Conservation (phyloP, 2,888 invertebrate species). For the Ectemnius cavifrons region DNA sequence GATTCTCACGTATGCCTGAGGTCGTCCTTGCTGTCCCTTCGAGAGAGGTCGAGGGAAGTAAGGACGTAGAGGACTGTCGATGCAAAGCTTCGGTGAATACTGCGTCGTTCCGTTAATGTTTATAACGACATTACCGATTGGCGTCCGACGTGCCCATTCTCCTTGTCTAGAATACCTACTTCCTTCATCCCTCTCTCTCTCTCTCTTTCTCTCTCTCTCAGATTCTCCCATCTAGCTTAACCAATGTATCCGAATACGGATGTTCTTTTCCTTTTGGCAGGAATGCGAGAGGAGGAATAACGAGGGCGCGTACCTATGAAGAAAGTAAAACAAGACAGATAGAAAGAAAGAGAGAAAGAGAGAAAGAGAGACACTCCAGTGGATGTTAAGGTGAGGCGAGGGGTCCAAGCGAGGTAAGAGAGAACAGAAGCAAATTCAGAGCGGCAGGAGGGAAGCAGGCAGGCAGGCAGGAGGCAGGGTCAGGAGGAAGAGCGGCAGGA, state of each 20-base stretch:
- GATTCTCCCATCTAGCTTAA: constrained; percentile 21
- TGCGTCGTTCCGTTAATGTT: constrained; percentile 77
- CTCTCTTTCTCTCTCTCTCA: constrained; percentile 29
- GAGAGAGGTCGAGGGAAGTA: constrained; percentile 57
- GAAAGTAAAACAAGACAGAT: too few relatives aligned
- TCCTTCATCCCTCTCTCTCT: constrained; percentile 24
- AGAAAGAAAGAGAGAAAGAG: too few relatives aligned
- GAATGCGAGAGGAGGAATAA: too few relatives aligned
- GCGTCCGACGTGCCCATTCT: constrained; percentile 44
- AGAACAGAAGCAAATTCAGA: constrained; percentile 26
- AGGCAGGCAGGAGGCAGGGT: constrained; percentile 32
- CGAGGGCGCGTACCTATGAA: too few relatives aligned
- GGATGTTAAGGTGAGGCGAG: constrained; percentile 12
- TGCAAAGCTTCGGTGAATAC: constrained; percentile 75
- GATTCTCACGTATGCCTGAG: constrained; percentile 12
- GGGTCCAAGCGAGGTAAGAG: constrained; percentile 12
- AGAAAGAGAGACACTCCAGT: not conserved
- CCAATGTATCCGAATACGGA: too few relatives aligned
- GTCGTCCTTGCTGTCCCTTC: not conserved
- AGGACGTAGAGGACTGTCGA: constrained; percentile 48
- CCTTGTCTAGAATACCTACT: constrained; percentile 13
- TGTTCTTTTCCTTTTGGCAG: too few relatives aligned
- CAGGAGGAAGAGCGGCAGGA: constrained; percentile 58
- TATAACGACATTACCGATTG: constrained; percentile 76
- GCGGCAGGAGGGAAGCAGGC: constrained; percentile 28